phyloP scores from a whole-genome alignment of 2,888 invertebrate species.

The Netelia fuscicornis region DNA sequence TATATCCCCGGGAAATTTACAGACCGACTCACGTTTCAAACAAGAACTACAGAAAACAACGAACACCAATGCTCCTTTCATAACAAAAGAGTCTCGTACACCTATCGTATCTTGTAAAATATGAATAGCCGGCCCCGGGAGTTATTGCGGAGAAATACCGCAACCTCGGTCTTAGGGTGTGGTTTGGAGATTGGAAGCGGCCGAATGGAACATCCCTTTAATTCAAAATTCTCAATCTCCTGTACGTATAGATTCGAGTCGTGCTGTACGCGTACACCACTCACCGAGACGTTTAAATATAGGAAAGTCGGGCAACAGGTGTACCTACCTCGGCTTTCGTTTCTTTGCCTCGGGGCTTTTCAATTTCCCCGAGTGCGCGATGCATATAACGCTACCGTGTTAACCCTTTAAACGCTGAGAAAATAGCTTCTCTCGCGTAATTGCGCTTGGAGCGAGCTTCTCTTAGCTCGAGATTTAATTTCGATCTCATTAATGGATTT shows the following conservation, averaged over 20 bases:
- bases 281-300: conserved; percentile 21
- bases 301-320: conserved; percentile 46
- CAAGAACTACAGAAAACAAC: too few species aligned
- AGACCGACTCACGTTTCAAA: too few species aligned
- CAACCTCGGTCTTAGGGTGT: too few species aligned
- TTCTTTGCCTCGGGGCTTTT: conserved; percentile 37
- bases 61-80: not conserved
- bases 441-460: not conserved
- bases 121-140: too few species aligned
- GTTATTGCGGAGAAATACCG: too few species aligned
- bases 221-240: conserved; percentile 9
- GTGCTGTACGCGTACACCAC: not conserved
- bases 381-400: not conserved
- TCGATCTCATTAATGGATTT: not conserved
- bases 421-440: conserved; percentile 15
- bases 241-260: not conserved
- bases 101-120: too few species aligned
- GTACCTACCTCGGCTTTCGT: conserved; percentile 19
- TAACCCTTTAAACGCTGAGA: conserved; percentile 23
- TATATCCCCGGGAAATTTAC: not conserved
- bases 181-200: too few species aligned
- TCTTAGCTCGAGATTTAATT: not conserved
- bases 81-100: not conserved
- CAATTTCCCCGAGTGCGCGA: conserved; percentile 13
- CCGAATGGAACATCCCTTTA: not conserved